Conservation (phyloP, 2,888 invertebrate species). For the Tachina grossa region DNA sequence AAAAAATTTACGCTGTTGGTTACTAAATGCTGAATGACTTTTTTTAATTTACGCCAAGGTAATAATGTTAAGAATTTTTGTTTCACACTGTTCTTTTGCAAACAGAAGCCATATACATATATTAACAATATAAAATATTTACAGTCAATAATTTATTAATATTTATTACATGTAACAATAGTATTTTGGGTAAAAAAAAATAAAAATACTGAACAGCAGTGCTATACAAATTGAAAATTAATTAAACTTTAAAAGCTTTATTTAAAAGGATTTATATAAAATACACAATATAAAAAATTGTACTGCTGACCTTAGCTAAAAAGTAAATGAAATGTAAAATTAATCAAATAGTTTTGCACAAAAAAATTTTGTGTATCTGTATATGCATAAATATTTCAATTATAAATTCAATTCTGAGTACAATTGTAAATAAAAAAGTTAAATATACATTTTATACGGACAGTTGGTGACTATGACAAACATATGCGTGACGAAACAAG, state of each 20-base stretch:
- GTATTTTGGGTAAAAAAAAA: conserved; percentile 4
- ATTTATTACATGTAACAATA: conserved; percentile 26
- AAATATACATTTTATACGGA: too few relatives aligned
- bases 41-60: too few relatives aligned
- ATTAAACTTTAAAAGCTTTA: conserved; percentile 49
- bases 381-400: too few relatives aligned
- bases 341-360: not conserved
- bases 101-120: not conserved
- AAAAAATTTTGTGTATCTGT: not conserved
- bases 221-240: conserved; percentile 55
- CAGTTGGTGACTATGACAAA: too few relatives aligned
- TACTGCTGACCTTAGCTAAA: too few relatives aligned
- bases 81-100: not conserved
- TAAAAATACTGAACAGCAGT: conserved; percentile 12
- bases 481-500: too few relatives aligned
- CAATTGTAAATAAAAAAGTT: too few relatives aligned
- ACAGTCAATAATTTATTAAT: conserved; percentile 44
- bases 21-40: too few relatives aligned
- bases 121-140: conserved; percentile 35
- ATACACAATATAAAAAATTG: not conserved
- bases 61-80: not conserved
- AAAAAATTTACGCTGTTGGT: too few relatives aligned
- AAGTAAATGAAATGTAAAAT: not conserved
- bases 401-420: too few relatives aligned
- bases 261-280: conserved; percentile 45